Evolutionary conservation across 2,797 vertebrate genomes (phyloP), one percentile per base, ranked within the genome.

Genomic region (Pachyuromys duprasi): DNA sequence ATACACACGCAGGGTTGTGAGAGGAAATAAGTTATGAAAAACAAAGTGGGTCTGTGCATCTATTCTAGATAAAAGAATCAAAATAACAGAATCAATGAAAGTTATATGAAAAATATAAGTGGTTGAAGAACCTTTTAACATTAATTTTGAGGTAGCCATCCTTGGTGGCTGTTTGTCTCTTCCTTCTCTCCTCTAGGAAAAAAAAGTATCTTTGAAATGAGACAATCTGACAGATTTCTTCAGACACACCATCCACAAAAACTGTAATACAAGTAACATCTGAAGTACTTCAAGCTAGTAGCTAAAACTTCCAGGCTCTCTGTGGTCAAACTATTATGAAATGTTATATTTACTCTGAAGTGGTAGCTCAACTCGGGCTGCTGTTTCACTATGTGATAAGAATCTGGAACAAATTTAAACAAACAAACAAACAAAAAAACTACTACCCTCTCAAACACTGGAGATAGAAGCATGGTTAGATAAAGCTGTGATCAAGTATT

Each of bases 321-420:
- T 93, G 74, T 0, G 0, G 49, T 93, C 72, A 95, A 96, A 93
- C 3, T 53, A 39, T 90, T 90, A 76, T 84, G 15, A 94, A 96
- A 90, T 81, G 3, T 55, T 92, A 45, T 49, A 69, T 69, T 12
- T 53, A n/a, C 82, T 86, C 39, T 69, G 53, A 17, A 82, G 49
- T 86, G 42, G 75, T 62, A 62, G 70, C 72, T 74, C 3, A 15
- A 42, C 11, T 82, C 5, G 83, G 89, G 60, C 42, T 81, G 55
- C 2, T 89, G 31, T 84, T 94, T 95, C 53, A 86, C 63, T 84
- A 31, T 84, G 67, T 91, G 63, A 92, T 87, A 87, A 63, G 78
- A 89, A 95, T 87, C 91, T 81, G 91, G 55, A 49, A 8, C 65
- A 90, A 93, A 84, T 96, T 70, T 45, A 76, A 94, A n/a, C n/a